Percentiles rank a stretch among this genome's conserved stretches.
These are phyloP conservation scores for Echinops telfairi DNA, from an alignment of 2,113 vertebrate genomes.

Conservation along the genomic window DNA sequence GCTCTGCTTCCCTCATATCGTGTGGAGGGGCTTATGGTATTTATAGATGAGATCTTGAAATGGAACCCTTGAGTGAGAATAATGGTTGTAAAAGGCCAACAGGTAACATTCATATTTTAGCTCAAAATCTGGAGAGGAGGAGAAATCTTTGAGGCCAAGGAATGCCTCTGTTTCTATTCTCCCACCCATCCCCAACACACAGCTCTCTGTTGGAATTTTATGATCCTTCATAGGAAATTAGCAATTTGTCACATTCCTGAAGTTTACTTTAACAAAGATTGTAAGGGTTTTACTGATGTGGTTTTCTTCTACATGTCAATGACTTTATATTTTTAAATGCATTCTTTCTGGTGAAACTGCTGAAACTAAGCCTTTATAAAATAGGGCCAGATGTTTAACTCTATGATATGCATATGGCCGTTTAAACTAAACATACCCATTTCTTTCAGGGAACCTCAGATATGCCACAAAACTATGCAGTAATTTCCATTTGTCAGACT, in stretches of 20 bases:
- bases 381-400: slow-evolving; percentile 72
- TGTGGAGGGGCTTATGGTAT: background rate
- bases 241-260: slow-evolving; percentile 79
- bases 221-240: slow-evolving; percentile 70
- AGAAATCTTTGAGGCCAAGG: background rate
- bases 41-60: background rate
- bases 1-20: background rate
- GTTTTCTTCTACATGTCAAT: slow-evolving; percentile 66
- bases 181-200: background rate
- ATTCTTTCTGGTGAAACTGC: slow-evolving; percentile 74
- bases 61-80: background rate
- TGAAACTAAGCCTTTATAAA: slow-evolving; percentile 70
- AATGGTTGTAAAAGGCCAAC: background rate
- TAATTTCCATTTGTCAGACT: slow-evolving; percentile 58
- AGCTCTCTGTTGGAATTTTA: slow-evolving; percentile 66
- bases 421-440: slow-evolving; percentile 61
- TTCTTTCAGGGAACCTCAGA: slow-evolving; percentile 58
- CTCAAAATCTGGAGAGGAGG: slow-evolving; percentile 8
- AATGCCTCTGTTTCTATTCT: background rate
- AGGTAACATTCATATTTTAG: slow-evolving; percentile 46
- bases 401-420: slow-evolving; percentile 49
- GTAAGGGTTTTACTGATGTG: slow-evolving; percentile 73
- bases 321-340: slow-evolving; percentile 70
- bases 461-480: slow-evolving; percentile 24
- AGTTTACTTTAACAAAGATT: slow-evolving; percentile 74